Conservation (phyloP, 2,797 vertebrate species). For the Menidia menidia region DNA sequence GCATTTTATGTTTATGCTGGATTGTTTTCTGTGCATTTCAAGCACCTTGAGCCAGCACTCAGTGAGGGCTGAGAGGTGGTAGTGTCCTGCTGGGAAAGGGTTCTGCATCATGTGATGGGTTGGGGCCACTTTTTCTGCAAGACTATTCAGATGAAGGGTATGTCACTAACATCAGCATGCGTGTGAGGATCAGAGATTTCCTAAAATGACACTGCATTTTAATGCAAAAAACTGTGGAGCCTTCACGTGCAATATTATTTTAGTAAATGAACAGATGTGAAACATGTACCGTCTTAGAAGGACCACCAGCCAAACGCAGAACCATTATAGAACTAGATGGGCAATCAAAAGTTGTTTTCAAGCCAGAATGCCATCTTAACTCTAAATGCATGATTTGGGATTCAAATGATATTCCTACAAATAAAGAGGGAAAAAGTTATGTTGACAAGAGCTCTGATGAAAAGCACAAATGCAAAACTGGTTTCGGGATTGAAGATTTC, state of each 20-base stretch:
- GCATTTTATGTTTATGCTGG: neutral
- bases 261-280: neutral
- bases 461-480: neutral
- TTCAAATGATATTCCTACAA: no score
- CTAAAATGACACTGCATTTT: neutral
- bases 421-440: no score
- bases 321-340: no score
- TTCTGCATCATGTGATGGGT: neutral
- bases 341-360: neutral
- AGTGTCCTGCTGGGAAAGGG: neutral
- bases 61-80: neutral
- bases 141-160: neutral
- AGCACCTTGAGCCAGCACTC: neutral
- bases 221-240: neutral
- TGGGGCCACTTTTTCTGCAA: neutral
- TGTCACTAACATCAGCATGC: neutral
- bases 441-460: neutral
- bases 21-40: neutral
- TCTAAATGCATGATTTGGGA: no score
- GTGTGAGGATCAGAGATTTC: neutral
- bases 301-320: neutral
- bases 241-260: neutral
- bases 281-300: no score
- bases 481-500: neutral
- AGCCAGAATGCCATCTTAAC: neutral